Base-by-base conservation (phyloP, 30 jellyfish, hydroid and myxozoan species). In the Sanderia malayensis region DNA sequence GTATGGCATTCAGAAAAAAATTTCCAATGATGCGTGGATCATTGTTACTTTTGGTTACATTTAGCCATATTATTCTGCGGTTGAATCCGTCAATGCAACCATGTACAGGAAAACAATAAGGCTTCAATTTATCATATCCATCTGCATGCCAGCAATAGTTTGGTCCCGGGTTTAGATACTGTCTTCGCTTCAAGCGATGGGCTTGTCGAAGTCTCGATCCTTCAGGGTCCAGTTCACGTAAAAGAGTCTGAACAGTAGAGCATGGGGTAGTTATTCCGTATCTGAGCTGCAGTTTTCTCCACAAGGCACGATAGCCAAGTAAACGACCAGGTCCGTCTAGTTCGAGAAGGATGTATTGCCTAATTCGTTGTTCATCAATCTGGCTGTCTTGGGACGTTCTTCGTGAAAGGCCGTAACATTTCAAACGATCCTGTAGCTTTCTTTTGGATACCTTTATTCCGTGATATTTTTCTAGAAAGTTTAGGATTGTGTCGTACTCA, bases 121-220 rank as follows among this genome's bases (percentile, higher is more conserved):
- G 78, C 62, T 66, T 66, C 47, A 66, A 23, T 34, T 66, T 29
- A 34, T 66, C 78, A 21, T 61, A 66, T 37, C 78, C 78, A 66
- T 66, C 70, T 20, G 63, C 33, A 66, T 66, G 78, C 78, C 78
- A 66, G 22, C 58, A 30, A 34, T 66, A 37, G 62, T 66, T 66
- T 24, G 78, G 78, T 20, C 62, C 78, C 2, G 62, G 63, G 78
- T 66, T 66, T 20, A 31, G 60, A 66, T 66, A 66, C 62, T 37
- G 60, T 34, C 78, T 66, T 71, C 70, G 44, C 47, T 66, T 66
- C 60, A 66, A 37, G 33, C 62, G 26, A 34, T 66, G 78, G 60
- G 28, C 63, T 34, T 34, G 61, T 31, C 71, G 61, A n/a, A 23
- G 58, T 29, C 37, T 34, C 47, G 78, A 10, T 24, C 78, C 78